Base-by-base conservation (phyloP, 2,113 vertebrate species). In the Plecturocebus donacophilus region DNA sequence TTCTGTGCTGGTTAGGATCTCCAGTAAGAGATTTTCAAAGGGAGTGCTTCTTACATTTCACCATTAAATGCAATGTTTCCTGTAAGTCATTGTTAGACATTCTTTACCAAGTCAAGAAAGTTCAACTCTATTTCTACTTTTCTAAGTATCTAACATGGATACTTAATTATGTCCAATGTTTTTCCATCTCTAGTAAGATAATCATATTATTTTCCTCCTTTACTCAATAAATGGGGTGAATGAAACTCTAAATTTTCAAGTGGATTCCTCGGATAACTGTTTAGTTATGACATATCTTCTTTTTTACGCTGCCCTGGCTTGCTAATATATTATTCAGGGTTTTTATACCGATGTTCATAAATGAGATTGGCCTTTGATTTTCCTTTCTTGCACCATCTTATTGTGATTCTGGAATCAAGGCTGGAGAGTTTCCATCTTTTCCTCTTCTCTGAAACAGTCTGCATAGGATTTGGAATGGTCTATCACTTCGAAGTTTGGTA, bases 121-220 rank as follows among this genome's bases (percentile, higher is more conserved):
- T 64, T 79, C 16, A 73, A 49, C 82, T 70, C 19, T 90, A 64
- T 38, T 93, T 86, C 35, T 58, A 35, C 80, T 83, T 91, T 93
- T 80, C 71, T 68, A 82, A 52, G 21, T 71, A 3, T 58, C 45
- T 82, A 95, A 47, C 42, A 61, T 83, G 10, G 21, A 75, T 54
- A 71, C 6, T 81, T 58, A 87, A 56, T 40, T 85, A 75, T 14
- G 5, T 81, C 42, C 82, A 77, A 52, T 79, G 35, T 82, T 90
- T 94, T 89, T n/a, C 47, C 88, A 21, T 66, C 83, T 93, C 20
- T 92, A 21, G 9, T 85, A 56, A 85, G n/a, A 89, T 71, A 75
- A 70, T 80, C 25, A 87, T 35, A 81, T 27, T 73, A 17, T 64
- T 93, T 96, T 95, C 76, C 89, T 96, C 40, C 70, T 90, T 95